A percentile compares a stretch with the other conserved stretches of the same genome.
phyloP scores from a whole-genome alignment of 2,113 vertebrate species.

The Rhea americana region DNA sequence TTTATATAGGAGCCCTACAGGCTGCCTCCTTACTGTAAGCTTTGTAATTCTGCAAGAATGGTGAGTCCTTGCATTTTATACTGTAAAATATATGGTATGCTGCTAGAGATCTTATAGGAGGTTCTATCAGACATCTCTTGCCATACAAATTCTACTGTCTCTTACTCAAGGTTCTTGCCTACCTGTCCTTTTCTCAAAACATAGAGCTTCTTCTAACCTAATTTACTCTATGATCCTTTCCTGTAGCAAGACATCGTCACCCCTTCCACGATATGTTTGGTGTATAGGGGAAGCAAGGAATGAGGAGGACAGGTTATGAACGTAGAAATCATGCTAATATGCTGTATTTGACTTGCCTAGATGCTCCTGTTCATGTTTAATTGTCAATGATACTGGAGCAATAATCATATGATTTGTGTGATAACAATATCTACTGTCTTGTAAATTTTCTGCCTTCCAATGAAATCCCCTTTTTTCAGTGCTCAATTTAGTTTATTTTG shows the following conservation, averaged over 20 bases:
- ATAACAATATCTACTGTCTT: not conserved
- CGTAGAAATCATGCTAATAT: not conserved
- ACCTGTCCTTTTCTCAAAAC: not conserved
- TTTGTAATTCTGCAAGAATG: slow-evolving; percentile 42
- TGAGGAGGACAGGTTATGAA: not conserved
- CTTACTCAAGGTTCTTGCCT: not conserved
- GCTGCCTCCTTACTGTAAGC: not conserved
- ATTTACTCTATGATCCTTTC: not conserved
- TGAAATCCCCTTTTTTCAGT: not conserved
- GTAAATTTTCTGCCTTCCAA: not conserved
- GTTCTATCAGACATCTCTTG: not conserved
- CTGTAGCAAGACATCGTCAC: not conserved
- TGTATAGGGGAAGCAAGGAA: not conserved
- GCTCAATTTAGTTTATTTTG: not conserved
- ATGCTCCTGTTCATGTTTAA: not conserved
- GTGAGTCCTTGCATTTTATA: slow-evolving; percentile 29
- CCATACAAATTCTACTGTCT: not conserved
- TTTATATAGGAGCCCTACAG: slow-evolving; percentile 24
- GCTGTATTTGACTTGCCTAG: not conserved
- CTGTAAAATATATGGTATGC: not conserved
- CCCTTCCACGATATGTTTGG: not conserved
- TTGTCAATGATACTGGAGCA: not conserved
- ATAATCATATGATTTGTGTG: not conserved
- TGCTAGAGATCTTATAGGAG: not conserved
- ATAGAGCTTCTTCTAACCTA: not conserved